Evolutionary conservation across 2,797 vertebrate species (phyloP), one percentile per base, ranked within the genome.

Genomic region (Rousettus madagascariensis): DNA sequence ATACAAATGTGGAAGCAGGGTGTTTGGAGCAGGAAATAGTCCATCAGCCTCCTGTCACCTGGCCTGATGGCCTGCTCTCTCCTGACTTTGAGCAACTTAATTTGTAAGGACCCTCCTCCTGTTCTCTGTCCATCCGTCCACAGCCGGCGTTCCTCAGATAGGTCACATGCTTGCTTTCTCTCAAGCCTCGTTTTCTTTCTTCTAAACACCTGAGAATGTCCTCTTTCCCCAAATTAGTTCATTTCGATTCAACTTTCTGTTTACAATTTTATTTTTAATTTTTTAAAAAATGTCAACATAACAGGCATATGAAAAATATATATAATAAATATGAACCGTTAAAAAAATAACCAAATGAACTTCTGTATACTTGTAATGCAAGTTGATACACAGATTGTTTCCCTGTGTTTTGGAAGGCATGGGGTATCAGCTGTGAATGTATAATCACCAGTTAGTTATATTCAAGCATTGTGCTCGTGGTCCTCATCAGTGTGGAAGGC

Each of bases 191-290:
- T 16, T 46, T 16, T 38, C 49, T 11, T 26, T 65, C 43, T 49
- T 75, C 51, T 46, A 2, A 43, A 65, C 15, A 59, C 11, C n/a
- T 19, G 11, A 43, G 38, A 36, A 49, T 38, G 2, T 66, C 10
- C 22, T 65, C 26, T 65, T 61, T 49, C 13, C 2, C 17, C 6
- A 3, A 49, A 10, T 1, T 43, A 13, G 19, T 10, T 82, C 15
- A 82, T 63, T 92, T 72, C 22, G 55, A 57, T 38, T 68, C 1
- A 55, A 65, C 9, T 51, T 30, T 66, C 46, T 86, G 30, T 55
- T 91, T 69, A 59, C 83, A 78, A 6, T 33, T 74, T 91, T 91
- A 63, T 63, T 91, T 87, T 83, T n/a, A 63, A 77, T 55, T 75
- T 43, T 28, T 17, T 4, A 24, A 49, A 75, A 38, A 59, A 16